phyloP scores from a whole-genome alignment of 2,797 vertebrate species.

The Rhynchonycteris naso region DNA sequence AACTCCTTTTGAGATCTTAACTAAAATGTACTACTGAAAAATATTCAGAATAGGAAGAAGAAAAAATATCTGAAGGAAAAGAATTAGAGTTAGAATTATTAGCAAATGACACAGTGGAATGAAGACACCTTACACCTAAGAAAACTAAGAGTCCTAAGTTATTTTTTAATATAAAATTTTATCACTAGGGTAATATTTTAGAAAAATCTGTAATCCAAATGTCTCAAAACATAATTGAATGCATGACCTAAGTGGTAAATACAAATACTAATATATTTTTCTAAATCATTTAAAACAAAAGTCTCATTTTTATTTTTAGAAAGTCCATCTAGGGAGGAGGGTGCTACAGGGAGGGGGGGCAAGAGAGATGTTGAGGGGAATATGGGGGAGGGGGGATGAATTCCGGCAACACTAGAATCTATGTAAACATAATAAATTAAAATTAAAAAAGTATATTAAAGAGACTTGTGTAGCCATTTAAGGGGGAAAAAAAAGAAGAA shows the following conservation, averaged over 20 bases:
- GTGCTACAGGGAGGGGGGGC: no score
- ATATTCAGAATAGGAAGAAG: neutral
- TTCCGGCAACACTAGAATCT: no score
- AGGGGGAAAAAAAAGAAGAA: no score
- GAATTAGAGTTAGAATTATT: slow-evolving; percentile 35
- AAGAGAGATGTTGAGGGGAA: no score
- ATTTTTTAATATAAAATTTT: slow-evolving; percentile 25
- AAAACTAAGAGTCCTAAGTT: neutral
- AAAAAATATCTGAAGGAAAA: slow-evolving; percentile 33
- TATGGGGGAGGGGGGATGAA: no score
- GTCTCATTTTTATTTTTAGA: slow-evolving; percentile 54
- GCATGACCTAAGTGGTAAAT: slow-evolving; percentile 37
- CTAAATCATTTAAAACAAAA: slow-evolving; percentile 54
- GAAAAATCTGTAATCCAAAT: slow-evolving; percentile 36
- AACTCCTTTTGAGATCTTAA: slow-evolving; percentile 41
- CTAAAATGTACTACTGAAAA: slow-evolving; percentile 2
- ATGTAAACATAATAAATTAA: no score
- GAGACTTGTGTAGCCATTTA: no score
- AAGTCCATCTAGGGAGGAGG: slow-evolving; percentile 69
- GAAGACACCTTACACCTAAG: neutral
- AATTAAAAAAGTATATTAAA: no score
- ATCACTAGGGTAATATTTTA: slow-evolving; percentile 15
- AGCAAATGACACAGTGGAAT: slow-evolving; percentile 19
- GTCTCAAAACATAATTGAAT: slow-evolving; percentile 12
- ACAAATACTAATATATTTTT: slow-evolving; percentile 41